Evolutionary conservation across 1,140 invertebrate species (phyloP).

Genomic region (Metaphire vulgaris): DNA sequence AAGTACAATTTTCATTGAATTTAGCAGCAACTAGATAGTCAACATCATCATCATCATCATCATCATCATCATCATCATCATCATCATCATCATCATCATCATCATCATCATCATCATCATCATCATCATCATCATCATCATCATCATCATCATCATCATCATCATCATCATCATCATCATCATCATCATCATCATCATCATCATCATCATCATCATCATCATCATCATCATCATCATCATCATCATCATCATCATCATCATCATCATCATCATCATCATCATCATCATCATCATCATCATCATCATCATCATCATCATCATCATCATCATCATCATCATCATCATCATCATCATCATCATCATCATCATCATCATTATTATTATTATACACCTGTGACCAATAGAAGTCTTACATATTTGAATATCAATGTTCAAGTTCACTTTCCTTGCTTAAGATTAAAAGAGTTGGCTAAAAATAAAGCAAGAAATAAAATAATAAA

Average conservation of each 20-base stretch:
- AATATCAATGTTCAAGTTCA: no score
- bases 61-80: background rate
- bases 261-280: slow-evolving; percentile 2
- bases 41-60: slow-evolving; percentile 3
- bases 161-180: slow-evolving; percentile 3
- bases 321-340: background rate
- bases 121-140: background rate
- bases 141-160: background rate
- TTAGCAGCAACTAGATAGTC: no score
- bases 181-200: slow-evolving; percentile 2
- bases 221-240: background rate
- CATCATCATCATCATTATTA: background rate
- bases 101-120: background rate
- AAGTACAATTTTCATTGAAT: no score
- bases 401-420: no score
- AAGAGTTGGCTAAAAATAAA: no score
- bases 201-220: slow-evolving; percentile 2
- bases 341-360: background rate
- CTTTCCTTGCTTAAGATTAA: no score
- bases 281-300: slow-evolving; percentile 3
- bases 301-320: slow-evolving; percentile 2
- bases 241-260: slow-evolving; percentile 2
- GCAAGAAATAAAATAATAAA: no score
- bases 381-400: no score
- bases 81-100: background rate